Evolutionary conservation across 23 tunicate genomes (phyloP).

Genomic region (Aplidium turbinatum): DNA sequence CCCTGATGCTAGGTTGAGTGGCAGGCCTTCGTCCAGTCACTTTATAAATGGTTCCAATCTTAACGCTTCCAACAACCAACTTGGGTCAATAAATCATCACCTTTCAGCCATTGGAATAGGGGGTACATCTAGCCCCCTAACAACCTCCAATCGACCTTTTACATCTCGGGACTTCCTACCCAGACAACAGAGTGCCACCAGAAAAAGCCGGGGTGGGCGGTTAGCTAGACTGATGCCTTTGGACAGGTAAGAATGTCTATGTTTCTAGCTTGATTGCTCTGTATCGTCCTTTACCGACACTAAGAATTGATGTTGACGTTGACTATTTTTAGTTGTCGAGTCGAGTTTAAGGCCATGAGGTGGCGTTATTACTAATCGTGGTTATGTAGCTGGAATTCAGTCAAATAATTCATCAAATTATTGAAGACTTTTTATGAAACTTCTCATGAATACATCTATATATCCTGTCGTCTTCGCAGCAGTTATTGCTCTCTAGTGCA

Average conservation of each 20-base stretch:
- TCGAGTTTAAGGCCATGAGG: no score
- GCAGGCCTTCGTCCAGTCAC: slow-evolving; percentile 36
- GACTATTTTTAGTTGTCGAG: no score
- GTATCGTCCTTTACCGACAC: no score
- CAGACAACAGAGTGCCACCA: slow-evolving; percentile 52
- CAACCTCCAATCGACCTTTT: slow-evolving; percentile 25
- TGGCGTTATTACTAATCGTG: no score
- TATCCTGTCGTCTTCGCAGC: no score
- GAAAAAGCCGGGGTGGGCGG: slow-evolving; percentile 32
- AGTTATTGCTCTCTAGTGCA: no score
- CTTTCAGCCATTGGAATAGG: slow-evolving; percentile 18
- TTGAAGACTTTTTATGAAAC: no score
- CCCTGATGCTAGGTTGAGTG: slow-evolving; percentile 15
- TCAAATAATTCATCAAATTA: no score
- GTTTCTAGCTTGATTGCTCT: no score
- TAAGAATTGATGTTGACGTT: no score
- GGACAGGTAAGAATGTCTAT: slow-evolving; percentile 39
- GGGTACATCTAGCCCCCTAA: slow-evolving; percentile 31
- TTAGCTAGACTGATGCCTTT: slow-evolving; percentile 49
- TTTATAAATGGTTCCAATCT: slow-evolving; percentile 7
- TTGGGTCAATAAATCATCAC: slow-evolving; percentile 20
- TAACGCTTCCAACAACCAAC: not conserved
- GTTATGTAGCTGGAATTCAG: no score
- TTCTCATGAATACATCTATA: no score
- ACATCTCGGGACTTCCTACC: slow-evolving; percentile 20